phyloP scores from a whole-genome alignment of 2,797 vertebrate species.

The Pipistrellus pygmaeus region DNA sequence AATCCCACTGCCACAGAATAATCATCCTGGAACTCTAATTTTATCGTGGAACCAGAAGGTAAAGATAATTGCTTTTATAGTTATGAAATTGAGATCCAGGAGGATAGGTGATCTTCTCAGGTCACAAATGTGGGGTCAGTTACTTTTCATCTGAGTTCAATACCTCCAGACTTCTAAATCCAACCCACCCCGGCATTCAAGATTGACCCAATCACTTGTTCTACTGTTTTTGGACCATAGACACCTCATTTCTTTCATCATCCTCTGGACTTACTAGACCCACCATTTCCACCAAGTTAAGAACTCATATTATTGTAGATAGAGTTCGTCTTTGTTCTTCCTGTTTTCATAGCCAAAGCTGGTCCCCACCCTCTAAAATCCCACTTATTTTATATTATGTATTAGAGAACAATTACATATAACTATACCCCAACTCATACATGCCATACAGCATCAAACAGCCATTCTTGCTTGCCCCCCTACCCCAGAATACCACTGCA shows the following conservation, averaged over 20 bases:
- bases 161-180: neutral
- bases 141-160: neutral
- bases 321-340: neutral
- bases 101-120: neutral
- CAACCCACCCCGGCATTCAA: neutral
- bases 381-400: neutral
- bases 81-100: neutral
- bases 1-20: neutral
- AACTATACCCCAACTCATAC: neutral
- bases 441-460: neutral
- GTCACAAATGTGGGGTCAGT: neutral
- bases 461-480: neutral
- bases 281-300: neutral
- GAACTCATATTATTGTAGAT: neutral
- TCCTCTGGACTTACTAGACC: neutral
- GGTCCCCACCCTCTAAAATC: neutral
- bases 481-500: neutral
- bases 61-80: neutral
- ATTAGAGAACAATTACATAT: neutral
- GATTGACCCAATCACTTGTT: neutral
- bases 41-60: slow-evolving; percentile 3
- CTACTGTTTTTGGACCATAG: neutral
- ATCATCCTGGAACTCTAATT: slow-evolving; percentile 2
- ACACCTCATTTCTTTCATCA: neutral
- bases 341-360: neutral